A percentile compares a stretch with the other conserved stretches of the same genome.
These are phyloP conservation scores for Choristoneura fumiferana DNA, from an alignment of 1,140 invertebrate species.

Conservation along the genomic window DNA sequence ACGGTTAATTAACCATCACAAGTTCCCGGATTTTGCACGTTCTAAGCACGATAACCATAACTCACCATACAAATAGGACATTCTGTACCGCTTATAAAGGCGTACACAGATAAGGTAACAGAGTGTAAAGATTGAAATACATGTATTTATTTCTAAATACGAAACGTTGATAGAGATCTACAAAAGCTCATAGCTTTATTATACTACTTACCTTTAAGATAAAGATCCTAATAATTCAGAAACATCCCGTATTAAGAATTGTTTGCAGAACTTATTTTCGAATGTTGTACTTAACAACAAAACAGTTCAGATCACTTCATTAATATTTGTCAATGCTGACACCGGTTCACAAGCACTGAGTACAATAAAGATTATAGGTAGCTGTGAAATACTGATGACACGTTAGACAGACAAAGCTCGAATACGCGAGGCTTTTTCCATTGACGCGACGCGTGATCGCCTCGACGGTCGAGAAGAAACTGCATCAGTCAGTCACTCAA, in stretches of 20 bases:
- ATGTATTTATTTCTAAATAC: too few species aligned
- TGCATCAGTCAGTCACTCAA: constrained; percentile 59
- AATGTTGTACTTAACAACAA: constrained; percentile 20
- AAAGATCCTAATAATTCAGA: constrained; percentile 46
- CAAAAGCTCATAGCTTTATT: not conserved
- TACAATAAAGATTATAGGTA: constrained; percentile 35
- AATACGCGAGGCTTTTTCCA: constrained; percentile 53
- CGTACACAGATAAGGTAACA: too few species aligned
- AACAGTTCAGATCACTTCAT: constrained; percentile 19
- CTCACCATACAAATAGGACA: too few species aligned
- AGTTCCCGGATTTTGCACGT: not conserved
- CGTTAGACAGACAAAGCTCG: constrained; percentile 61
- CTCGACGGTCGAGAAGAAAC: constrained; percentile 45
- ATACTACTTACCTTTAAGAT: constrained; percentile 48
- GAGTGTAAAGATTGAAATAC: too few species aligned
- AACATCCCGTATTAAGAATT: constrained; percentile 43
- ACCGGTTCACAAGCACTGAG: constrained; percentile 43
- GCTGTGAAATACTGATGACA: constrained; percentile 38
- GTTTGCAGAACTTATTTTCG: not conserved
- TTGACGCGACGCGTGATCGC: constrained; percentile 34
- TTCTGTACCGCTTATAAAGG: too few species aligned
- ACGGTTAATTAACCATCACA: constrained; percentile 3
- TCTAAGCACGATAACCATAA: too few species aligned
- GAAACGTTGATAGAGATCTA: too few species aligned
- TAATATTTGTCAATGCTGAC: constrained; percentile 23